A percentile compares a stretch with the other conserved stretches of the same genome.
Evolutionary conservation across 2,113 vertebrate species (phyloP).

Genomic region (pig (Sus scrofa)): DNA sequence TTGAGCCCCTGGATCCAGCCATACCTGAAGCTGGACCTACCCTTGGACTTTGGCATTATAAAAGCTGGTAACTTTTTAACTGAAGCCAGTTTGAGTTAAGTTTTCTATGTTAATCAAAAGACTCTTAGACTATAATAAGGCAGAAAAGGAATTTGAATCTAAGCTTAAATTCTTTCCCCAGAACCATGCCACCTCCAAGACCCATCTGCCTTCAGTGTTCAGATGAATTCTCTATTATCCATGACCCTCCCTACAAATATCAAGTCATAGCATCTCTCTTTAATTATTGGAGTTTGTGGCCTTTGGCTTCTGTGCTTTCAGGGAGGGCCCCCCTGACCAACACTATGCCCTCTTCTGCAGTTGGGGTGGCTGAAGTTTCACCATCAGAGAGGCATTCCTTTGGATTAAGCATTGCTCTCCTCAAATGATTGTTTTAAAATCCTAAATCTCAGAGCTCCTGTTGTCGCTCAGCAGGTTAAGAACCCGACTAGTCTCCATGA

Average conservation of each 20-base stretch:
- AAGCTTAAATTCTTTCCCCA: background rate
- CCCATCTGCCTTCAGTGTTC: background rate
- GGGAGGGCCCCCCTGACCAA: background rate
- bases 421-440: background rate
- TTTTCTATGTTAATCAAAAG: background rate
- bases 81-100: background rate
- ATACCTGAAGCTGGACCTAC: background rate
- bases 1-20: background rate
- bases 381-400: background rate
- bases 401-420: background rate
- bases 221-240: background rate
- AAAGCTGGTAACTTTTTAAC: background rate
- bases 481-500: too few species aligned
- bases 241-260: background rate
- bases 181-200: background rate
- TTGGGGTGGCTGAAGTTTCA: too few species aligned
- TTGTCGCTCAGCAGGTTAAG: too few species aligned
- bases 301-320: background rate
- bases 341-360: background rate
- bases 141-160: background rate
- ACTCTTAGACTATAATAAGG: background rate
- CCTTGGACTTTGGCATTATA: background rate
- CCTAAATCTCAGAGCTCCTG: background rate
- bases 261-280: background rate
- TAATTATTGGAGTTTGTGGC: background rate